These are phyloP conservation scores for Entomobrya proxima DNA, from an alignment of 2,888 invertebrate genomes.

Conservation along the genomic window DNA sequence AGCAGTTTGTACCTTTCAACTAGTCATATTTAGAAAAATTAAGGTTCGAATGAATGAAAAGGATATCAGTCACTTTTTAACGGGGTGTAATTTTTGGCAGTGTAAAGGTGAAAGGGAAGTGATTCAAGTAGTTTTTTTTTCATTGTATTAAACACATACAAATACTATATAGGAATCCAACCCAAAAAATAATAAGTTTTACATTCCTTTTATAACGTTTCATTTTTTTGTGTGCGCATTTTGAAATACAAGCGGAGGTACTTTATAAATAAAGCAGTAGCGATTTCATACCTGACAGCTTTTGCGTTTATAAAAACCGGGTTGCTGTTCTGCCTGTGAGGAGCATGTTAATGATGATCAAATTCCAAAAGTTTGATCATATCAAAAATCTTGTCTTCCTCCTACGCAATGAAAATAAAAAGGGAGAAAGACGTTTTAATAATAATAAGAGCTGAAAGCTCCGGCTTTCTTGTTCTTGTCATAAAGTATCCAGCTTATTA, in stretches of 20 bases:
- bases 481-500: conserved; percentile 4
- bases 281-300: background rate
- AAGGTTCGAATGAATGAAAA: conserved; percentile 51
- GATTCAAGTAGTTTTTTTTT: background rate
- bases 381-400: conserved; percentile 30
- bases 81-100: conserved; percentile 42
- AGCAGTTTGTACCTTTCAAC: conserved; percentile 29
- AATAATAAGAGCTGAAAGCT: background rate
- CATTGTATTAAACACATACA: background rate
- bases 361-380: conserved; percentile 46
- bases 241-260: background rate
- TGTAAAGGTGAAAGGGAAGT: conserved; percentile 20
- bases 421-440: background rate
- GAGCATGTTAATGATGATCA: conserved; percentile 48
- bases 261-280: background rate
- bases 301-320: background rate
- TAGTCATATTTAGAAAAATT: conserved; percentile 27
- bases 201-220: background rate
- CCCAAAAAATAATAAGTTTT: background rate
- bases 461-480: background rate
- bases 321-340: background rate
- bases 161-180: background rate
- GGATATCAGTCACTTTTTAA: conserved; percentile 28
- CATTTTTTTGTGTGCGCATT: background rate
- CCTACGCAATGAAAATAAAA: conserved; percentile 54